Conservation (phyloP, 2,797 vertebrate species). For the Emydoidea blandingii region DNA sequence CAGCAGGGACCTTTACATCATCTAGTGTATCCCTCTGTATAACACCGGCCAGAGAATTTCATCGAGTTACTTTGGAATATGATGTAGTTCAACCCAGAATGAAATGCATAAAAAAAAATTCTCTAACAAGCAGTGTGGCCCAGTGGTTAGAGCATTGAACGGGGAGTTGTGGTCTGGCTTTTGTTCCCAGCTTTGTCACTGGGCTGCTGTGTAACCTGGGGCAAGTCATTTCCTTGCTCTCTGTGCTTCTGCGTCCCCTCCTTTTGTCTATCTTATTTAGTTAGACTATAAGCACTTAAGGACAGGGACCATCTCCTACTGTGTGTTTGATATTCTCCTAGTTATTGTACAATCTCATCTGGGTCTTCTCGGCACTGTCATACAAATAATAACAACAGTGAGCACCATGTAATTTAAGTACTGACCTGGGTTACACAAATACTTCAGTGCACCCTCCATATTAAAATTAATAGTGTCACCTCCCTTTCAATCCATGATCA, state of each 20-base stretch:
- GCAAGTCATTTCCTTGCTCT: not conserved
- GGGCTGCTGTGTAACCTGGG: not conserved
- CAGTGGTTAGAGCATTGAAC: not conserved
- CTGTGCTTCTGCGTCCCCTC: not conserved
- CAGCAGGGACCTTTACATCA: not conserved
- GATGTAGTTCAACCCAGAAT: not conserved
- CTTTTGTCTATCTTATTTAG: not conserved
- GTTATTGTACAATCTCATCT: not conserved
- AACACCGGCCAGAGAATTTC: not conserved
- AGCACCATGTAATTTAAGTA: not conserved
- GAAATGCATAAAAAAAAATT: not conserved
- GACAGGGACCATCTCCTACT: not conserved
- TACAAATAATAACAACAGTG: not conserved
- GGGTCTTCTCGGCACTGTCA: not conserved
- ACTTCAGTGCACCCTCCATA: not conserved
- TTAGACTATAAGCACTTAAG: not conserved
- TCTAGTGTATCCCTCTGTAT: not conserved
- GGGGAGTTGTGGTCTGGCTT: not conserved
- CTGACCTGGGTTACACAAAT: not conserved
- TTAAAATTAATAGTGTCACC: not conserved
- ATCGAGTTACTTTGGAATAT: not conserved
- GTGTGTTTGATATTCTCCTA: not conserved
- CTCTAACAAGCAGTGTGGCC: too few relatives aligned
- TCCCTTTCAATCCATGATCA: not conserved
- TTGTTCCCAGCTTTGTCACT: not conserved